Conservation (phyloP, 2,888 invertebrate genomes). For the Nephrotoma guestfalica region DNA sequence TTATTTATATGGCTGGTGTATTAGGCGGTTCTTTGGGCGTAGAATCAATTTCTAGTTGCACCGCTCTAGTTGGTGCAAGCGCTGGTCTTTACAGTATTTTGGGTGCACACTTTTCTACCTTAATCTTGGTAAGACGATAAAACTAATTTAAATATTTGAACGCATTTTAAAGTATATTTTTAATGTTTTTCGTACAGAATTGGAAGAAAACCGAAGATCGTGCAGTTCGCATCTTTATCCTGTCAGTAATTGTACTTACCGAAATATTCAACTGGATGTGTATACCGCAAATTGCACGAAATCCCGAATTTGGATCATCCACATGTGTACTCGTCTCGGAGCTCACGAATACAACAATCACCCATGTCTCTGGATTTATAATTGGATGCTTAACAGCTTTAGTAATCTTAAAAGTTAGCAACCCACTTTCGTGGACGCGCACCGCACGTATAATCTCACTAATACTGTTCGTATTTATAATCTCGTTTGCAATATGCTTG, state of each 20-base stretch:
- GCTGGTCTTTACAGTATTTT: not conserved
- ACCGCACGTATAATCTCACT: not conserved
- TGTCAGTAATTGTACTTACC: not conserved
- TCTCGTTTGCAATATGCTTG: not conserved
- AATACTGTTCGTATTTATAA: not conserved
- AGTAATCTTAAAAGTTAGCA: not conserved
- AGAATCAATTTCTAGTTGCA: not conserved
- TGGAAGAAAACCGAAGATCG: not conserved
- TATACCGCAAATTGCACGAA: not conserved
- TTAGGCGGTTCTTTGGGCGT: not conserved
- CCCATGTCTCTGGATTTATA: not conserved
- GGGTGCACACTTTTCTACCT: not conserved
- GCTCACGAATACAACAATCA: not conserved
- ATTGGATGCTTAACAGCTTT: not conserved
- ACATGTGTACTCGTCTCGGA: not conserved
- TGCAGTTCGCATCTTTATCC: not conserved
- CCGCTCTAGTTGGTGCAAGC: not conserved
- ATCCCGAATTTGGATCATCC: not conserved
- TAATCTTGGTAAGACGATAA: not conserved
- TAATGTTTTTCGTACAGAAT: not conserved
- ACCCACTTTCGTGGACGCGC: not conserved
- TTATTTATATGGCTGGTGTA: not conserved
- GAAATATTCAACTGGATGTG: not conserved
- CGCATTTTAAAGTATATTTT: not conserved
- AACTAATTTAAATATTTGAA: not conserved